Base-by-base conservation (phyloP, 2,113 vertebrate species). In the Datnioides undecimradiatus region DNA sequence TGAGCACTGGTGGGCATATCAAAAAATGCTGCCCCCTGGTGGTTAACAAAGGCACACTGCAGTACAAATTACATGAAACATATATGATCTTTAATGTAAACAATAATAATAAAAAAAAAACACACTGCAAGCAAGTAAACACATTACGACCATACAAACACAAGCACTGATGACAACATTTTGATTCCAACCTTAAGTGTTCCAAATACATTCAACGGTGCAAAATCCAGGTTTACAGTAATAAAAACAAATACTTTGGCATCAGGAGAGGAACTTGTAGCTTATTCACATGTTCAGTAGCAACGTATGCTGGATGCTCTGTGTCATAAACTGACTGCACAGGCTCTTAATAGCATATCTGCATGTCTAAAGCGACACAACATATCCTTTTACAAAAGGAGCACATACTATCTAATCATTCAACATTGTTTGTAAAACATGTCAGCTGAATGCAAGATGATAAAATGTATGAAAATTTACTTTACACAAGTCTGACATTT, bases 11-110 rank as follows among this genome's bases (percentile, higher is more conserved):
- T 38, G 46, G 48, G 72, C 14, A 73, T 36, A 21, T 86, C 55
- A 77, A 70, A 79, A 82, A 71, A 83, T 75, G 79, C 77, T 87
- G 19, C 89, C 77, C 65, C 77, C 87, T 93, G 52, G 65, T 88
- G 86, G 71, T 49, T 2, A 68, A 19, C 65, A 0, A 45, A 12
- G 3, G 64, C 38, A 80, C 49, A 67, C 7, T 16, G 31, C 25
- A 38, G 12, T 9, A 19, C n/a, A 34, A 19, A n/a, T 23, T 23
- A 4, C 19, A 57, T 13, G 58, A 70, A 51, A 46, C 23, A 33
- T 17, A 76, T 75, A 75, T 63, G 0, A 36, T 46, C 23, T 89
- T 84, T 79, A 86, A 63, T 84, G 4, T 68, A 33, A 59, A 83
- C 70, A 68, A n/a, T n/a, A 16, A 46, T 16, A 29, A 67, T 5